Evolutionary conservation across 2,113 vertebrate genomes (phyloP).

Genomic region (Otolemur garnettii): DNA sequence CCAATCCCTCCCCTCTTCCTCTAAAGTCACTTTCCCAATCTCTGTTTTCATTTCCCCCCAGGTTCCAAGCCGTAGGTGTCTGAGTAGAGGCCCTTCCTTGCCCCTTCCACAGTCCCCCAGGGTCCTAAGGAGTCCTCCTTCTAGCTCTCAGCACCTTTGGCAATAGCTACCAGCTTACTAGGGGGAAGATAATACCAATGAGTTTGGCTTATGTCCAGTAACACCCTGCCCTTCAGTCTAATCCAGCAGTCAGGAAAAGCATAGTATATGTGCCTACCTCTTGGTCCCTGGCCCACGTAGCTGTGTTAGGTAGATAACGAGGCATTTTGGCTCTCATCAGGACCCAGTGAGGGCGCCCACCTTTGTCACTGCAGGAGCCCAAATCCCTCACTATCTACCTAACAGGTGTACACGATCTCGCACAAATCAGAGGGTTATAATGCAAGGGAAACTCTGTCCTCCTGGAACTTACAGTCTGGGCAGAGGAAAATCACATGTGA

Average conservation of each 20-base stretch:
- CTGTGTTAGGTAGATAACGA: too few species aligned
- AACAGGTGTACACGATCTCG: not conserved
- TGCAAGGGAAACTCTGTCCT: not conserved
- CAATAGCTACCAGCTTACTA: not conserved
- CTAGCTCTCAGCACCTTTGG: not conserved
- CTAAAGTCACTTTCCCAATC: not conserved
- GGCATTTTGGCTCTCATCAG: too few species aligned
- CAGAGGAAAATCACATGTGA: not conserved
- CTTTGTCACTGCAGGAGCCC: too few species aligned
- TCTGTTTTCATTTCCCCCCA: not conserved
- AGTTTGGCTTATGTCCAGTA: not conserved
- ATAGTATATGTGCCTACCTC: fast-evolving
- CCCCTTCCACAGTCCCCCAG: not conserved
- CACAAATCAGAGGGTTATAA: not conserved
- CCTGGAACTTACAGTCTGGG: not conserved
- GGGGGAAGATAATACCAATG: not conserved
- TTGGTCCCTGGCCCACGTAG: not conserved
- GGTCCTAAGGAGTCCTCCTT: not conserved
- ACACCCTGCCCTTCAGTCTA: not conserved
- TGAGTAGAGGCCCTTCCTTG: not conserved
- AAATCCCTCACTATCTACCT: too few species aligned
- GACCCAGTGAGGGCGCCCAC: too few species aligned
- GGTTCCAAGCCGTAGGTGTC: not conserved
- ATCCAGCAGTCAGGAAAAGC: not conserved
- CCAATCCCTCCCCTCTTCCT: not conserved